phyloP scores from a whole-genome alignment of 2,797 vertebrate genomes.

The Euthynnus affinis region DNA sequence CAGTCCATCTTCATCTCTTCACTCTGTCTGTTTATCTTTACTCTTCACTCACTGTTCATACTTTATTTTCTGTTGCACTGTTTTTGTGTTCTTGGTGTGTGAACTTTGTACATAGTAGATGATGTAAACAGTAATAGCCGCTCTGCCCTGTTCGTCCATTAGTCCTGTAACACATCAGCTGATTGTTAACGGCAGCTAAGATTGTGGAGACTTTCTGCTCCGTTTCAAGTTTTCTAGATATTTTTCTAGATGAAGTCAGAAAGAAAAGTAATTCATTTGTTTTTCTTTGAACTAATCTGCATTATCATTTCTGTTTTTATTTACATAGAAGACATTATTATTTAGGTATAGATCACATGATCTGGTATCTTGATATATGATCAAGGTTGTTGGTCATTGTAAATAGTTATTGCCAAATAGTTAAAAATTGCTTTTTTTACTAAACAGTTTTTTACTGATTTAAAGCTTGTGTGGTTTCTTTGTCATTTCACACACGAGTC shows the following conservation, averaged over 20 bases:
- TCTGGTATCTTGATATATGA: too few relatives aligned
- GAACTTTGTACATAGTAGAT: slow-evolving; percentile 24
- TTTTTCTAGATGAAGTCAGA: slow-evolving; percentile 21
- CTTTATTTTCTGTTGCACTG: slow-evolving; percentile 3
- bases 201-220: slow-evolving; percentile 29
- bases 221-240: slow-evolving; percentile 9
- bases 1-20: not conserved
- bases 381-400: slow-evolving; percentile 38
- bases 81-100: not conserved
- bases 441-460: slow-evolving; percentile 53
- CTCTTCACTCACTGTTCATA: not conserved
- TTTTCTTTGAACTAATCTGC: not conserved
- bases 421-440: slow-evolving; percentile 21
- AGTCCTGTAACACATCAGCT: slow-evolving; percentile 20
- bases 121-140: not conserved
- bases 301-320: slow-evolving; percentile 1
- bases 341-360: not conserved
- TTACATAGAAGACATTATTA: not conserved
- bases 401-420: slow-evolving; percentile 38
- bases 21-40: slow-evolving; percentile 19
- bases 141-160: not conserved
- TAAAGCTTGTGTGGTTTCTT: slow-evolving; percentile 15
- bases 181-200: slow-evolving; percentile 63
- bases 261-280: not conserved
- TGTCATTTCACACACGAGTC: not conserved